Evolutionary conservation across 2,113 vertebrate genomes (phyloP), one percentile per base, ranked within the genome.

Genomic region (Engystomops pustulosus): DNA sequence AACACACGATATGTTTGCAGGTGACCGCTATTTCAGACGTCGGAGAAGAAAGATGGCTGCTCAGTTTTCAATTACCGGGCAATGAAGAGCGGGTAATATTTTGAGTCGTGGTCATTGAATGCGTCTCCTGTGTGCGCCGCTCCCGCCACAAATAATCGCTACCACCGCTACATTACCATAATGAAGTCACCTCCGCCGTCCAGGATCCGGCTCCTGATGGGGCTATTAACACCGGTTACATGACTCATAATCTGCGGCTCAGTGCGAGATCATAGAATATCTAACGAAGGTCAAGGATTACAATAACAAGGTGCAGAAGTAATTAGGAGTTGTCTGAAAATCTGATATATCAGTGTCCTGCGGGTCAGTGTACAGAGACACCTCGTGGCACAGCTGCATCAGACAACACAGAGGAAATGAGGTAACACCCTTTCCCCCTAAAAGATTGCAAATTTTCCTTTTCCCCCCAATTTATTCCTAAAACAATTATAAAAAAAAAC

Each of bases 21-120:
- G 41, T 49, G 78, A 11, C 58, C 20, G 38, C 20, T 30, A 9
- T 44, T 80, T 30, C n/a, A 15, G 32, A 38, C 41, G 65, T 30
- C 32, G 10, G 20, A 68, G 15, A 70, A 51, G 67, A 81, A n/a
- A 81, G 47, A 69, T 69, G 45, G 30, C 30, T 11, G 27, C 12
- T 45, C 14, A 11, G 3, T 17, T 81, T 81, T 51, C 79, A 74
- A 74, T 72, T 74, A 74, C 30, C 44, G 38, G 15, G 30, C 30
- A 12, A 44, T 65, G 80, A 23, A 55, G 36, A 34, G 51, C 3
- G 6, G 18, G 23, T 17, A 71, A 74, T 44, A 34, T 58, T 60
- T 30, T 30, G 51, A 74, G 69, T 32, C 51, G 20, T 12, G 10
- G 69, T 32, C 51, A 62, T 25, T 32, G 79, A 70, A 25, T 45